Evolutionary conservation across 2,888 invertebrate genomes (phyloP).

Genomic region (Ectemnius lituratus): DNA sequence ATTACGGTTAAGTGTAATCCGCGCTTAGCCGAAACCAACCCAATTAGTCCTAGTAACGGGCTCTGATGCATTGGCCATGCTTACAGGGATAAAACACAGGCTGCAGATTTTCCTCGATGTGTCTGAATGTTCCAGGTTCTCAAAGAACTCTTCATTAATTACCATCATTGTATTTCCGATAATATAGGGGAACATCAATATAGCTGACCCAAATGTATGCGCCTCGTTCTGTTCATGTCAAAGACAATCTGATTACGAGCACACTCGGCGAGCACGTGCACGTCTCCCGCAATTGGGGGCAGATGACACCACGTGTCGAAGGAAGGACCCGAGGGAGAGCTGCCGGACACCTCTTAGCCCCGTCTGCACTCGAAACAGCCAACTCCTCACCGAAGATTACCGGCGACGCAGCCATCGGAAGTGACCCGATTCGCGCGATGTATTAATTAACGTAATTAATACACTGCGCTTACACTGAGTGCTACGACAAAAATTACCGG

Average conservation of each 20-base stretch:
- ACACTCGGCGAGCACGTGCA: too few relatives aligned
- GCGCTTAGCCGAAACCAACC: background rate
- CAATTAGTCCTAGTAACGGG: background rate
- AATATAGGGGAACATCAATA: too few relatives aligned
- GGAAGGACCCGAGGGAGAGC: too few relatives aligned
- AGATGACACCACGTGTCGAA: too few relatives aligned
- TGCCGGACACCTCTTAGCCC: background rate
- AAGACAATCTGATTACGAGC: too few relatives aligned
- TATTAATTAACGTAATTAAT: conserved; percentile 19
- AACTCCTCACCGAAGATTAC: background rate
- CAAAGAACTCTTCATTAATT: too few relatives aligned
- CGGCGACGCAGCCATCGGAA: conserved; percentile 3
- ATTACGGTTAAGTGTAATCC: conserved; percentile 6
- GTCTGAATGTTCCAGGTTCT: too few relatives aligned
- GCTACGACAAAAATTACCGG: background rate
- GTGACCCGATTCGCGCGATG: background rate
- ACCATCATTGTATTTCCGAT: too few relatives aligned
- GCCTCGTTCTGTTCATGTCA: too few relatives aligned
- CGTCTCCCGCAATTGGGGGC: too few relatives aligned
- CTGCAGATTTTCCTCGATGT: background rate
- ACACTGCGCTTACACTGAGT: background rate
- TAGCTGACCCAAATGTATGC: too few relatives aligned
- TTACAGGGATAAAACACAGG: background rate
- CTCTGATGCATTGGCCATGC: background rate
- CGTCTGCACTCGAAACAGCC: background rate